phyloP scores from a whole-genome alignment of 2,797 vertebrate genomes.

The Tokudaia muenninki region DNA sequence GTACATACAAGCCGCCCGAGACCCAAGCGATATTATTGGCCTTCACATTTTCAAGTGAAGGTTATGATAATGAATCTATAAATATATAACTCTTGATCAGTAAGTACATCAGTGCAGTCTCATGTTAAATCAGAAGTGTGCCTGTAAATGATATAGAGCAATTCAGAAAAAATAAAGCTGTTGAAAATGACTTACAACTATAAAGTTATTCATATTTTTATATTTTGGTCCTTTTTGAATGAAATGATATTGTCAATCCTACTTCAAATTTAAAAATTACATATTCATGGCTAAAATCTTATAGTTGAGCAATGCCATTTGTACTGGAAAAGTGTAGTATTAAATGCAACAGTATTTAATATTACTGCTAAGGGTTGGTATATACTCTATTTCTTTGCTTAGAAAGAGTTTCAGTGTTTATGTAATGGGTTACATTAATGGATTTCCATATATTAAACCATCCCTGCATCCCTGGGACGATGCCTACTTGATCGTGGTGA shows the following conservation, averaged over 20 bases:
- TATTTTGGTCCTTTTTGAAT: background rate
- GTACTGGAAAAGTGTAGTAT: background rate
- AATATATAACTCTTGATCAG: background rate
- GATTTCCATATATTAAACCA: too few relatives aligned
- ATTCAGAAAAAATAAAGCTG: background rate
- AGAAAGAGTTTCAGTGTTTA: background rate
- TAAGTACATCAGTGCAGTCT: background rate
- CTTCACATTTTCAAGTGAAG: background rate
- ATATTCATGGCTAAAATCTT: background rate
- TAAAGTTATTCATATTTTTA: constrained; percentile 32
- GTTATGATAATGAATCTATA: background rate
- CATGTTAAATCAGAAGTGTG: background rate
- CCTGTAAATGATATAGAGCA: background rate
- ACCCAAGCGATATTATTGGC: too few relatives aligned
- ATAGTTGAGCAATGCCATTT: background rate
- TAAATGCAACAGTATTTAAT: background rate
- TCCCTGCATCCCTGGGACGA: too few relatives aligned
- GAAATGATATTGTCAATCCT: background rate
- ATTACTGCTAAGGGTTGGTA: background rate
- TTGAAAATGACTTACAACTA: background rate
- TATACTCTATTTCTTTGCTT: background rate
- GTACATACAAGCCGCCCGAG: too few relatives aligned
- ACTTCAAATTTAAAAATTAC: background rate
- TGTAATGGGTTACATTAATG: too few relatives aligned
- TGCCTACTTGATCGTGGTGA: too few relatives aligned